These are phyloP conservation scores for Neogale vison DNA, from an alignment of 2,113 vertebrate genomes.

Conservation along the genomic window DNA sequence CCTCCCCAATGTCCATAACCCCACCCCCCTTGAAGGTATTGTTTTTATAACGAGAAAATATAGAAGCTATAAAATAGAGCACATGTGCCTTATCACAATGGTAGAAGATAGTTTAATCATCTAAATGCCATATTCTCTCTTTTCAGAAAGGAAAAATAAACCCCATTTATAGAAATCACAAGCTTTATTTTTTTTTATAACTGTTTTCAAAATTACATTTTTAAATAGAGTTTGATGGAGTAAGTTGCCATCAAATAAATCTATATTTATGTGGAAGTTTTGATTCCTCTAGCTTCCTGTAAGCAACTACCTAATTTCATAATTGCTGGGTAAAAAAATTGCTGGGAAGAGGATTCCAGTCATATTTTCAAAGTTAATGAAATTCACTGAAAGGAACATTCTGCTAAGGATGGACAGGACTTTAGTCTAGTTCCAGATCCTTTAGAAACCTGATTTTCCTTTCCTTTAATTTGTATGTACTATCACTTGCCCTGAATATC, in stretches of 20 bases:
- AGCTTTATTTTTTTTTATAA: neutral
- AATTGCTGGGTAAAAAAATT: neutral
- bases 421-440: neutral
- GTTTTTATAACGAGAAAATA: neutral
- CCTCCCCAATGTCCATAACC: too few species aligned
- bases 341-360: neutral
- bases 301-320: neutral
- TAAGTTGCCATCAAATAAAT: neutral
- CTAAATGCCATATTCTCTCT: neutral
- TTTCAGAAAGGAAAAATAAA: neutral
- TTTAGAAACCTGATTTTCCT: neutral
- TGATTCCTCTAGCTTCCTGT: neutral
- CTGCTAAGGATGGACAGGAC: neutral
- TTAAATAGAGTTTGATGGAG: neutral
- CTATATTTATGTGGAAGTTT: neutral
- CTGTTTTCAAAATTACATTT: neutral
- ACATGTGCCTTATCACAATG: neutral
- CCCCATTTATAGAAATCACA: neutral
- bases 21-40: neutral
- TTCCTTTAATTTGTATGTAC: neutral
- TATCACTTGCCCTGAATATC: neutral
- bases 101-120: neutral
- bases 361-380: neutral
- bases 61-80: neutral
- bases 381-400: neutral